These are phyloP conservation scores for Macroteleia sp. DNA, from an alignment of 2,888 invertebrate genomes.

Conservation along the genomic window DNA sequence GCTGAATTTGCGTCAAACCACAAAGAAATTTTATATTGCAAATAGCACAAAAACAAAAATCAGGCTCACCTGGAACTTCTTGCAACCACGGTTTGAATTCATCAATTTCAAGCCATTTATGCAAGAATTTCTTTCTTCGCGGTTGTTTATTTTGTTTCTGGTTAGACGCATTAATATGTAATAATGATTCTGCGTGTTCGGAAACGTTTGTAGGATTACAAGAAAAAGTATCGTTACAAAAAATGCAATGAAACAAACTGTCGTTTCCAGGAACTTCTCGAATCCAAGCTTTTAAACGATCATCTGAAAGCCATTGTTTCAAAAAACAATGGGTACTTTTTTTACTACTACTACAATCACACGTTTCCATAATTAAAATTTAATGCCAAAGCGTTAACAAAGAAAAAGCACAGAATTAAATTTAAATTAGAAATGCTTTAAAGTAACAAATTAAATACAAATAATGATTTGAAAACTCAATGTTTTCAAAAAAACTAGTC, in stretches of 20 bases:
- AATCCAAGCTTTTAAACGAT: constrained; percentile 5
- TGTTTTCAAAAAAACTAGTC: no score
- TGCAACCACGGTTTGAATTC: constrained; percentile 13
- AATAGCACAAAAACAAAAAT: background rate
- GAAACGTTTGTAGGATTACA: constrained; percentile 7
- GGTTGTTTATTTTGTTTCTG: background rate
- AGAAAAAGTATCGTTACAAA: constrained; percentile 4
- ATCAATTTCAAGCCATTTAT: constrained; percentile 13
- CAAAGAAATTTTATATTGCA: background rate
- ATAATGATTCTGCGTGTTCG: background rate
- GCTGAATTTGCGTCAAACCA: background rate
- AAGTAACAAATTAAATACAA: no score
- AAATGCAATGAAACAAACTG: background rate
- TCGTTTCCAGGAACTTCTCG: constrained; percentile 2
- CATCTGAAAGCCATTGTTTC: background rate
- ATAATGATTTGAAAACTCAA: no score
- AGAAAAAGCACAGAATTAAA: no score
- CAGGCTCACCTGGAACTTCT: constrained; percentile 6
- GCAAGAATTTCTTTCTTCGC: constrained; percentile 2
- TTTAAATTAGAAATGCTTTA: no score
- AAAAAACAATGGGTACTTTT: background rate
- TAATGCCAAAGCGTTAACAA: no score
- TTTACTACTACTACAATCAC: no score
- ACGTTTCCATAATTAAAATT: no score
- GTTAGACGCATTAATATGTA: background rate